These are phyloP conservation scores for Martes martes DNA, from an alignment of 2,113 vertebrate species.

Conservation along the genomic window DNA sequence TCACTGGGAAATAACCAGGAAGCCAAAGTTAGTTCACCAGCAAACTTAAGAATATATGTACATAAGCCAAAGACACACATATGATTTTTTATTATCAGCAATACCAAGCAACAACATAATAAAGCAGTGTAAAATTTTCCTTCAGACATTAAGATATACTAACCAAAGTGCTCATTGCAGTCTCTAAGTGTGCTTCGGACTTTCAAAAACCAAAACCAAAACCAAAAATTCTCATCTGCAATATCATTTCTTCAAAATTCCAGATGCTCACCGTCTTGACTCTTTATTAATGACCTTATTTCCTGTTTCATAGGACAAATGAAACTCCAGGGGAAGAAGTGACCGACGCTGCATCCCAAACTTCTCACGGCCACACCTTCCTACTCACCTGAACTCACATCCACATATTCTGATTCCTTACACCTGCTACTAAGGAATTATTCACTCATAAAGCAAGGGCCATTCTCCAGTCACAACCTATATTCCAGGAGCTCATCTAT, in stretches of 20 bases:
- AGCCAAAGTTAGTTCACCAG: neutral
- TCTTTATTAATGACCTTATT: neutral
- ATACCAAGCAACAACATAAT: neutral
- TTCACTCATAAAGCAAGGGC: neutral
- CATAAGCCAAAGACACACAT: neutral
- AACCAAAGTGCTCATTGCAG: neutral
- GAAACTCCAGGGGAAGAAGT: neutral
- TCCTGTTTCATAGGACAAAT: neutral
- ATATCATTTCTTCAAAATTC: neutral
- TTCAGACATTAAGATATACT: neutral
- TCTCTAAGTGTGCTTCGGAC: neutral
- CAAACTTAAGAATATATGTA: neutral
- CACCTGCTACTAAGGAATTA: neutral
- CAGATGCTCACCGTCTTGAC: neutral
- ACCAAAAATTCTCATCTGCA: neutral
- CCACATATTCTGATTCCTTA: too few species aligned
- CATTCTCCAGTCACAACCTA: too few species aligned
- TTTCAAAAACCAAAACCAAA: neutral
- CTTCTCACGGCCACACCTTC: neutral
- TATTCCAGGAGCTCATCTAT: neutral
- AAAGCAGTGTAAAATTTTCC: neutral
- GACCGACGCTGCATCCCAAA: neutral
- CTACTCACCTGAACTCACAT: neutral
- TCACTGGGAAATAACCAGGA: neutral
- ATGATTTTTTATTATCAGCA: neutral